phyloP scores from a whole-genome alignment of 2,113 vertebrate genomes.

The Suricata suricatta region DNA sequence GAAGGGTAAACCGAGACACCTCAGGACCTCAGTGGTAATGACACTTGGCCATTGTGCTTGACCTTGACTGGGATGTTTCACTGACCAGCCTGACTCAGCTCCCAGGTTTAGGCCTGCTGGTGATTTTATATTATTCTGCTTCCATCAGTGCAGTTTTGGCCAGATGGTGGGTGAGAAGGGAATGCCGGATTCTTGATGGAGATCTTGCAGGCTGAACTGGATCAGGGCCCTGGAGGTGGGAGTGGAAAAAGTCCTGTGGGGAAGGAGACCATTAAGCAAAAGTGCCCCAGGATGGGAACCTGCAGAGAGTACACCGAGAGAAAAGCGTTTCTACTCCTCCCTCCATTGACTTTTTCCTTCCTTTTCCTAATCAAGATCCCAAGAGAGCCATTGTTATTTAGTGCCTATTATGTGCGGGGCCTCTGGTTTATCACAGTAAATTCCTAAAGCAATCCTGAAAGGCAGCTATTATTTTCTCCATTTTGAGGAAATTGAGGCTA shows the following conservation, averaged over 20 bases:
- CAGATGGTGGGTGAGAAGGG: neutral
- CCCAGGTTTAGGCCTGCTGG: neutral
- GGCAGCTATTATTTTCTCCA: neutral
- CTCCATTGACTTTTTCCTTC: neutral
- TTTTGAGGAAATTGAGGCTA: slow-evolving; percentile 43
- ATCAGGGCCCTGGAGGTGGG: neutral
- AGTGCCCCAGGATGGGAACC: neutral
- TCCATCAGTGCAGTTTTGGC: neutral
- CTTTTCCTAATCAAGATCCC: neutral
- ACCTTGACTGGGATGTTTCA: neutral
- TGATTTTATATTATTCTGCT: neutral
- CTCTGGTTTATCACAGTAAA: neutral
- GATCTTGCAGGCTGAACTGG: neutral
- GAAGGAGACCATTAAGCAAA: neutral
- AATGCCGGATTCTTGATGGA: neutral
- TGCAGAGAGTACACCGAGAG: neutral
- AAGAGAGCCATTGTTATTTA: neutral
- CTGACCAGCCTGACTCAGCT: neutral
- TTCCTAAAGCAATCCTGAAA: slow-evolving; percentile 51
- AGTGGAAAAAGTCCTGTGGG: neutral
- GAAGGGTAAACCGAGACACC: neutral
- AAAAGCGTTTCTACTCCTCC: neutral
- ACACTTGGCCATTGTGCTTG: neutral
- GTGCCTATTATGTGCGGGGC: neutral
- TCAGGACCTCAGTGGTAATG: neutral